Percentiles rank a stretch among this genome's conserved stretches.
Conservation (phyloP, 2,113 vertebrate species). For the Nesospiza acunhae region DNA sequence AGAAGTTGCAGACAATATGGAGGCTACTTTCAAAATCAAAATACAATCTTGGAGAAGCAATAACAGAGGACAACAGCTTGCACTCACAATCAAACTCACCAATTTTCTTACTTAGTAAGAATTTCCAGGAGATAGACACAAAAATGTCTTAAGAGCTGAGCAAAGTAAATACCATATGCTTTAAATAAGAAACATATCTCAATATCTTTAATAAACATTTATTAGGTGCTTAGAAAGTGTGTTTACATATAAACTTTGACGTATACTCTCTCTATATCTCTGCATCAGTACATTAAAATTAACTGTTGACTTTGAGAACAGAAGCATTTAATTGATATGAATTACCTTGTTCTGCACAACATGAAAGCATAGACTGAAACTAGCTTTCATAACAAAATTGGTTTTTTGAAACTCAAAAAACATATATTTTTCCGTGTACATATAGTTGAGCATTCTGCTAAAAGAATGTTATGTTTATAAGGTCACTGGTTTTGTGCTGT, state of each 20-base stretch:
- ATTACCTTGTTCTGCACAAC: background rate
- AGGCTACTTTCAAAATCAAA: background rate
- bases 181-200: conserved; percentile 36
- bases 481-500: background rate
- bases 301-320: conserved; percentile 34
- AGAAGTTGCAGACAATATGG: background rate
- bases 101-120: background rate
- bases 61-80: background rate
- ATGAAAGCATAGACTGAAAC: background rate
- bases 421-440: background rate
- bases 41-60: background rate
- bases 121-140: background rate
- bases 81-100: background rate
- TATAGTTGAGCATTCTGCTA: background rate
- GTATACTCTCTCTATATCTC: conserved; percentile 19
- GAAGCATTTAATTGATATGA: conserved; percentile 17
- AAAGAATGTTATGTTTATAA: background rate
- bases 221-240: conserved; percentile 25
- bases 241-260: conserved; percentile 43
- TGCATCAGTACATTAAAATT: conserved; percentile 22
- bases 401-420: background rate
- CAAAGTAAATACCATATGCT: conserved; percentile 11
- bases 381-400: background rate
- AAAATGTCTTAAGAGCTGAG: background rate
- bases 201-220: conserved; percentile 24